Percentiles rank a stretch among this genome's conserved stretches.
phyloP scores from a whole-genome alignment of 1,140 invertebrate genomes.

The Caerostris extrusa region DNA sequence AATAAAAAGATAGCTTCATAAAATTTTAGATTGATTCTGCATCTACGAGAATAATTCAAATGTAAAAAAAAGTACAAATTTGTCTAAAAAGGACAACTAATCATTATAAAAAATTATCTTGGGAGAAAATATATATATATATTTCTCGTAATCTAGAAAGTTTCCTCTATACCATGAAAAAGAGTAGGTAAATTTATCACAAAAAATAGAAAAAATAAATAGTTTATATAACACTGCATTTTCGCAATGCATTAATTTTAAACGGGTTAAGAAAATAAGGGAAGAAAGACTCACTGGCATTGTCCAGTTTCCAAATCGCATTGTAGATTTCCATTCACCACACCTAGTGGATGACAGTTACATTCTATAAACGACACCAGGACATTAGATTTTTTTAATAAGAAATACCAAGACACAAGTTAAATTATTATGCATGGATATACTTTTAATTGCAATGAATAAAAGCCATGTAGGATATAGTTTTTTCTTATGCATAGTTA shows the following conservation, averaged over 20 bases:
- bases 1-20: no score
- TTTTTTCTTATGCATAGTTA: no score
- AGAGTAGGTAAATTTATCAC: no score
- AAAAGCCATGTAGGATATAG: no score
- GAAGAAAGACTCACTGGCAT: constrained; percentile 86
- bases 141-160: no score
- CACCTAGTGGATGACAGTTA: constrained; percentile 92
- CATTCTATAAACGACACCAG: constrained; percentile 84
- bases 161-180: no score
- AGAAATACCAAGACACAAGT: neutral
- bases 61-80: neutral
- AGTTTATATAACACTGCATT: neutral
- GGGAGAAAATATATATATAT: neutral
- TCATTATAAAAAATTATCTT: neutral
- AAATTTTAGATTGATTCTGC: no score
- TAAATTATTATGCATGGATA: no score
- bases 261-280: neutral
- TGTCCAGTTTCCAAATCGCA: constrained; percentile 93
- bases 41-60: no score
- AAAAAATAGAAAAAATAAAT: neutral
- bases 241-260: neutral
- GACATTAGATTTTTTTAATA: neutral
- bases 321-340: constrained; percentile 88
- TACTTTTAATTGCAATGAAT: no score
- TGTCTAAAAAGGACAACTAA: neutral